phyloP scores from a whole-genome alignment of 2,888 invertebrate species.

The Hemistola chrysoprasaria region DNA sequence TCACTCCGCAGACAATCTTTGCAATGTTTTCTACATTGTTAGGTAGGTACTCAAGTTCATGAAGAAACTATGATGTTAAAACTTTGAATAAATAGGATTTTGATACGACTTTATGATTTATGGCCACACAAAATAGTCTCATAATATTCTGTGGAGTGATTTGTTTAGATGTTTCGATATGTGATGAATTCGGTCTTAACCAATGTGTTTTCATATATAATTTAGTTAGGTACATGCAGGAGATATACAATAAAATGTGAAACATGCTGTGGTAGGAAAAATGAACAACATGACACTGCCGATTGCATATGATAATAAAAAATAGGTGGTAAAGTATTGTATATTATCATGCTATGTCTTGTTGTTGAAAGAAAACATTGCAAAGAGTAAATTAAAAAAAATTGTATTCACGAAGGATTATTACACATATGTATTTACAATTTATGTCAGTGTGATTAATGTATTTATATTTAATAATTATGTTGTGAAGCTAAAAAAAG shows the following conservation, averaged over 20 bases:
- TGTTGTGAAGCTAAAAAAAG: no score
- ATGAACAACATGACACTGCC: slow-evolving; percentile 50
- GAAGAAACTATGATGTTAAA: slow-evolving; percentile 15
- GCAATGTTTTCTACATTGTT: slow-evolving; percentile 69
- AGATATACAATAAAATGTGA: slow-evolving; percentile 40
- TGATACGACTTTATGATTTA: slow-evolving; percentile 35
- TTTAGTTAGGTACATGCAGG: slow-evolving; percentile 51
- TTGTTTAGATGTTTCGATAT: slow-evolving; percentile 40
- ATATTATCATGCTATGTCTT: slow-evolving; percentile 51
- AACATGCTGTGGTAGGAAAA: slow-evolving; percentile 54
- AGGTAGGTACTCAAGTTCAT: slow-evolving; percentile 14
- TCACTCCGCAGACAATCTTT: slow-evolving; percentile 47
- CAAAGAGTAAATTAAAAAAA: slow-evolving; percentile 62
- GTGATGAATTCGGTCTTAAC: slow-evolving; percentile 51
- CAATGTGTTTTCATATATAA: slow-evolving; percentile 33
- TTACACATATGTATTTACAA: no score
- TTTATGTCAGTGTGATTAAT: no score
- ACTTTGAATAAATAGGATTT: slow-evolving; percentile 27
- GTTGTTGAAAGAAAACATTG: slow-evolving; percentile 75
- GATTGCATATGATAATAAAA: slow-evolving; percentile 17
- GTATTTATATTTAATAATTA: no score
- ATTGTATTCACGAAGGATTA: slow-evolving; percentile 37
- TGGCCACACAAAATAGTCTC: slow-evolving; percentile 79
- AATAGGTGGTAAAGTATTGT: slow-evolving; percentile 32
- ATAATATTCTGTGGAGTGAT: slow-evolving; percentile 41